Evolutionary conservation across 2,113 vertebrate species (phyloP), one percentile per base, ranked within the genome.

Genomic region (Columba livia): DNA sequence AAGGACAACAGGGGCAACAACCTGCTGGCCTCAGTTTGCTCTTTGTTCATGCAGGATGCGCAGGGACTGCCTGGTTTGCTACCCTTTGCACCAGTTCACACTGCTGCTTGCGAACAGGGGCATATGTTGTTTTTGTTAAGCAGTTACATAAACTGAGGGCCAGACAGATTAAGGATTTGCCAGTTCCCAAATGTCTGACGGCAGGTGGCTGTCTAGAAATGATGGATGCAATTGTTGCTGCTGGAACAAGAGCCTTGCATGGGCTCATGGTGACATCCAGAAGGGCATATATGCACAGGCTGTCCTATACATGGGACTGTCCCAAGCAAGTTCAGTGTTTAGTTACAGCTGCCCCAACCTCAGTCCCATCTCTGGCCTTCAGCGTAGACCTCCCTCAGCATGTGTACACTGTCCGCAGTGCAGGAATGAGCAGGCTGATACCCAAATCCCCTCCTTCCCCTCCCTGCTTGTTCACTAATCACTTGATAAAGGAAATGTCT

Each of bases 81-180:
- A 8, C 56, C 72, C 65, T 80, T 47, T 57, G 78, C 64, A 80
- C 62, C 56, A 77, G 48, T 23, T 23, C 56, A 40, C 3, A 4
- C 51, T 60, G 31, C 3, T 62, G 79, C 12, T 0, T 61, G 61
- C 84, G 42, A 81, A 48, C 56, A 80, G 54, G 85, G 67, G 47
- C 75, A 62, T 61, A 61, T 89, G 85, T 88, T 84, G 80, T 64
- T 93, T 81, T 88, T 92, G 70, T 32, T 56, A 61, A 3, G 20
- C 67, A 12, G 66, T 96, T 96, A 92, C 47, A 65, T 95, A 96
- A 96, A 94, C 79, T 23, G n/a, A 92, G 73, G 77, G 74, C 69
- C 92, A 96, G 92, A 79, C 83, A 93, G 96, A 96, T 95, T 88
- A 93, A 94, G 87, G 91, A 91, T 96, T 94, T 89, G 91, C 78